These are phyloP conservation scores for Thalassarche chlororhynchos DNA, from an alignment of 2,113 vertebrate species.

Conservation along the genomic window DNA sequence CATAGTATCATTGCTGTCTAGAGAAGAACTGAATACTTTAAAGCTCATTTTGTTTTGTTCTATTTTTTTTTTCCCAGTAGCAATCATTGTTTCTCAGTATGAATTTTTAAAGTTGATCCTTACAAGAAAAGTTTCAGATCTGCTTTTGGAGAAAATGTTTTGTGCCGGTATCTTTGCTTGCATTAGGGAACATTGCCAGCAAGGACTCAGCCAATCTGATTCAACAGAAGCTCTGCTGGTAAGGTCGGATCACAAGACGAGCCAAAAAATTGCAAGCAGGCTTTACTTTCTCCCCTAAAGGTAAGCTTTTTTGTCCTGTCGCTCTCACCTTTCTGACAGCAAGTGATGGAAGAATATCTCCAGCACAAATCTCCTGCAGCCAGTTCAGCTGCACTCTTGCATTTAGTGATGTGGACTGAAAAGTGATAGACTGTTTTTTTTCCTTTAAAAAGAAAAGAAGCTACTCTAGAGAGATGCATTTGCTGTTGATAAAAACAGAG, in stretches of 20 bases:
- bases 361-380: neutral
- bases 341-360: neutral
- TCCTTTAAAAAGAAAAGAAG: neutral
- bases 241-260: neutral
- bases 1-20: neutral
- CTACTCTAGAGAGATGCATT: neutral
- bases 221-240: neutral
- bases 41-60: neutral
- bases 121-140: neutral
- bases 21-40: neutral
- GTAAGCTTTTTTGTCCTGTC: neutral
- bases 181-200: neutral
- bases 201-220: neutral
- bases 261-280: neutral
- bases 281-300: neutral
- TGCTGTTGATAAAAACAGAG: neutral
- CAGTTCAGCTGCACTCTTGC: neutral
- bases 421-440: neutral
- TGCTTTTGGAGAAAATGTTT: neutral
- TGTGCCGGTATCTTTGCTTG: neutral
- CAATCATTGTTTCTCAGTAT: neutral
- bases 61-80: neutral
- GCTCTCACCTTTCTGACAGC: neutral
- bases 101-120: neutral
- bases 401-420: neutral